Conservation (phyloP, 92 coral and sea anemone genomes). For the Phenganax subtilis region DNA sequence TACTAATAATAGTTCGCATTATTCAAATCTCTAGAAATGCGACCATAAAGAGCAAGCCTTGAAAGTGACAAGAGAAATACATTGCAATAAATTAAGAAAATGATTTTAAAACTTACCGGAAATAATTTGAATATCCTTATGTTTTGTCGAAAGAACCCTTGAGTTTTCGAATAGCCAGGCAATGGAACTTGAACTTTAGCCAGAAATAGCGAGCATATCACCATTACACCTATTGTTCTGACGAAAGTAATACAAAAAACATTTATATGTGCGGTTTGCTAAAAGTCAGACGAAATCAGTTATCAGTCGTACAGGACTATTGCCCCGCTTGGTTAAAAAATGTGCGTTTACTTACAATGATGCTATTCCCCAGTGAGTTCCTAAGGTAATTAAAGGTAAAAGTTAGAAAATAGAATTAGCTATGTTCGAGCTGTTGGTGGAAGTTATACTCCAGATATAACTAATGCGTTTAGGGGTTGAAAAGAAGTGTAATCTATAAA, state of each 20-base stretch:
- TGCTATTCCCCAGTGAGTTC: constrained; percentile 73
- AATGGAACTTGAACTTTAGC: constrained; percentile 63
- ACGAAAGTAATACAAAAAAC: neutral
- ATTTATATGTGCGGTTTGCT: neutral
- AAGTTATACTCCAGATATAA: neutral
- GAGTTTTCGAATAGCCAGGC: constrained; percentile 53
- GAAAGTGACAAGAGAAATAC: neutral
- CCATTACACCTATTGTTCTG: constrained; percentile 76
- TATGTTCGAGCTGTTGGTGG: neutral
- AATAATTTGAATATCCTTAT: constrained; percentile 71
- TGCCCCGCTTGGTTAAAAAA: no score
- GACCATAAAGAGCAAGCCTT: neutral
- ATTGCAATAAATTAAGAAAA: neutral
- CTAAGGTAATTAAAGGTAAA: constrained; percentile 34
- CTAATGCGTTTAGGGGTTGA: no score
- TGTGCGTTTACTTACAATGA: constrained; percentile 52
- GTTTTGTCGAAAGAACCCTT: constrained; percentile 49
- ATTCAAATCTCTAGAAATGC: no score
- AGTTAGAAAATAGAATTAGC: neutral
- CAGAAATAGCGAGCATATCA: constrained; percentile 64
- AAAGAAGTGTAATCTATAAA: no score
- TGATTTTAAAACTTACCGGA: constrained; percentile 57
- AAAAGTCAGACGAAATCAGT: neutral
- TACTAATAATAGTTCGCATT: no score
- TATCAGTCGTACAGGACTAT: no score